Conservation (phyloP, 2,888 invertebrate species). For the Ophioninae sp. region DNA sequence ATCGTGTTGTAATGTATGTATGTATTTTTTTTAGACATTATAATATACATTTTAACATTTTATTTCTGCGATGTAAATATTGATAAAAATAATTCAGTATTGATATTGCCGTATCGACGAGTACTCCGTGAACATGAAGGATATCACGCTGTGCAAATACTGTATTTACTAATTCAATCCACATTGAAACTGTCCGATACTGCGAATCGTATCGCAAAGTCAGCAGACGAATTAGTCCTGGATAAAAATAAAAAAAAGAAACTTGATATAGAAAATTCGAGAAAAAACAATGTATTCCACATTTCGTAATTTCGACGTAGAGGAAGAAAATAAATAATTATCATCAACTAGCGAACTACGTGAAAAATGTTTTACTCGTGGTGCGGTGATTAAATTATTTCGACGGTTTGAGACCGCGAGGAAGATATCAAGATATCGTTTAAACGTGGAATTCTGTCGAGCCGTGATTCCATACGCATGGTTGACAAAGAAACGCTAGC, state of each 20-base stretch:
- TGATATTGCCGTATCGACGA: not conserved
- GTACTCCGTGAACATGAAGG: not conserved
- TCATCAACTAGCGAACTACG: not conserved
- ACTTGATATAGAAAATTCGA: not conserved
- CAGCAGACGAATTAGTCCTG: not conserved
- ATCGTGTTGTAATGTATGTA: too few relatives aligned
- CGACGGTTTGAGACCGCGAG: not conserved
- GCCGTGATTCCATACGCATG: not conserved
- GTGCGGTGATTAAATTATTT: not conserved
- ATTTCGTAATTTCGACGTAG: not conserved
- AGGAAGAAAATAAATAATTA: not conserved
- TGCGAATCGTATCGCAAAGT: not conserved
- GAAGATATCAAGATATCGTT: constrained; percentile 12
- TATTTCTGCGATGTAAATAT: too few relatives aligned
- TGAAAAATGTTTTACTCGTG: not conserved
- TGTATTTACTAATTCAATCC: not conserved
- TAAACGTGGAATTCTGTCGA: constrained; percentile 3
- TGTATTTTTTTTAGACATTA: too few relatives aligned
- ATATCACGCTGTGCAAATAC: not conserved
- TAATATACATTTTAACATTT: too few relatives aligned
- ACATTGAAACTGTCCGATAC: not conserved
- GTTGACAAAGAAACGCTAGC: not conserved
- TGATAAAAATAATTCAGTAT: not conserved
- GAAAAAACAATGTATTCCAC: not conserved
- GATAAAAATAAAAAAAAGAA: not conserved